Evolutionary conservation across 1,140 invertebrate species (phyloP), one percentile per base, ranked within the genome.

Genomic region (Semibalanus balanoides): DNA sequence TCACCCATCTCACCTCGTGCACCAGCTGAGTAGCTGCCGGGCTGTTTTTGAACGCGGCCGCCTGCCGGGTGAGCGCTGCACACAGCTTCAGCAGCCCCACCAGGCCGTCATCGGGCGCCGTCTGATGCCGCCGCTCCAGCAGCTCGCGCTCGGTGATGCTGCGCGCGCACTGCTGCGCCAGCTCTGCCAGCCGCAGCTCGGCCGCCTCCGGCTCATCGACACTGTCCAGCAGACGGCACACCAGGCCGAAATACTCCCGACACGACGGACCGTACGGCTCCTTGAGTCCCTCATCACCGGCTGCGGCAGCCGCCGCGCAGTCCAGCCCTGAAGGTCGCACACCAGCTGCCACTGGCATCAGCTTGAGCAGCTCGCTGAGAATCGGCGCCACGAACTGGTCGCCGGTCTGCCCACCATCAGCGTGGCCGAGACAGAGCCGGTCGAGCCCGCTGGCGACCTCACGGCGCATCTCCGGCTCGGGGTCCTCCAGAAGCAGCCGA

Each of bases 211-310:
- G 25, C 70, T 72, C 70, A n/a, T 72, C 70, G 25, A 29, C 25
- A 30, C 90, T 91, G 80, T 97, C 94, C 7, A 97, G 90, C 14
- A 97, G 85, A 28, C 93, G 87, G 80, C 93, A 94, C 0, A 95
- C 86, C 0, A 97, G 84, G 93, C 94, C 96, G 82, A 97, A 96
- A 83, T 96, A 97, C 83, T 97, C 95, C 30, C 94, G 84, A 84
- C 94, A 96, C 9, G 94, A 93, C 9, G 94, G 93, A 0, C 94
- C 94, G 82, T 94, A 96, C 0, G 93, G 92, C 81, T 96, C 94
- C 81, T 96, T 96, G 3, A 92, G 91, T 81, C 93, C 92, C 81
- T 95, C 92, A 0, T 73, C 30, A 88, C 81, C 30, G 87, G 86
- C 35, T 77, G 84, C 78, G 0, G 84, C 29, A 9, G n/a, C 70